Evolutionary conservation across 2,113 vertebrate genomes (phyloP), one percentile per base, ranked within the genome.

Genomic region (Cettia cetti): DNA sequence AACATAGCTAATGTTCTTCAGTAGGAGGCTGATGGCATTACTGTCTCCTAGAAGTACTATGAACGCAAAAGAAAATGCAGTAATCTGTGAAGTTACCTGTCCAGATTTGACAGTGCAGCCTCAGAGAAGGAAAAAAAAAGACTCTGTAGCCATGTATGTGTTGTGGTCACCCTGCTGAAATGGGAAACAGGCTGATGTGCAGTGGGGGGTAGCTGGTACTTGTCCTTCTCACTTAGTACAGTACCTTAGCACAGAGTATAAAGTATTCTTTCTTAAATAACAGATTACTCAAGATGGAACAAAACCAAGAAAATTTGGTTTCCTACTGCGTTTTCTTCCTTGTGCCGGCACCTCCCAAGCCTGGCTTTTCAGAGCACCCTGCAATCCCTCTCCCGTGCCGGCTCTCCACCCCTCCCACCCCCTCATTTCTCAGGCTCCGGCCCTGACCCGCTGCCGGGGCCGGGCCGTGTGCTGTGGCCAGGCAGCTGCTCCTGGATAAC

Each of bases 401-500:
- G 75, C 47, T 83, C 86, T 82, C 86, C 89, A 91, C 35, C 89
- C 72, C 77, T 96, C 80, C 95, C 96, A 95, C 96, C 95, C 96
- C 96, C 96, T 96, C 96, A 75, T 94, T 97, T 97, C 96, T 91
- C 96, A 97, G 96, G 94, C 95, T 89, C 94, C 17, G 10, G 82
- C 56, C 84, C 64, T 97, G 96, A 97, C 95, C 94, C 35, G 64
- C 82, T 89, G 95, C 89, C 27, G 71, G 86, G 94, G 91, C 91
- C 78, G 95, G 91, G 91, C 88, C 23, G 35, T 64, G 91, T 89
- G 68, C 88, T 93, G 70, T 14, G 94, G 95, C 95, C 96, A 90
- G 86, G 91, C 95, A 97, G 91, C 94, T 94, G 95, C 92, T 94
- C 82, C 91, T 68, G 95, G 30, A 75, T 35, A 92, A 78, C 94